A percentile compares a stretch with the other conserved stretches of the same genome.
Conservation (phyloP, 2,888 invertebrate species). For the Scaptomyza caliginosa region DNA sequence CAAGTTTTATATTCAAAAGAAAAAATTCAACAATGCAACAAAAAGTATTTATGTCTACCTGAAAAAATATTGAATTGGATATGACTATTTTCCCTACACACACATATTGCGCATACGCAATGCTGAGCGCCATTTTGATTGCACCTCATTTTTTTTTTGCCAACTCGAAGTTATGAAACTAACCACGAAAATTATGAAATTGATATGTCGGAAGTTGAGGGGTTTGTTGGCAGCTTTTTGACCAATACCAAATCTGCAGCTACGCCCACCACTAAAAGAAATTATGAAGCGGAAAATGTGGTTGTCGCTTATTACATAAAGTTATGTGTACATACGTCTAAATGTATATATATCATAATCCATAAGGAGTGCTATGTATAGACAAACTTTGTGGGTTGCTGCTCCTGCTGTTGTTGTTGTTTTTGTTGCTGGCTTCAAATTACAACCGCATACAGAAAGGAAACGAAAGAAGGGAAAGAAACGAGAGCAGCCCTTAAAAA, state of each 20-base stretch:
- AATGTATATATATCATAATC: conserved; percentile 58
- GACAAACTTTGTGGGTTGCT: background rate
- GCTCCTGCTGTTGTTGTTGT: conserved; percentile 20
- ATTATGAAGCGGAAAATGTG: conserved; percentile 18
- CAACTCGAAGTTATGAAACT: conserved; percentile 48
- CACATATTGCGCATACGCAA: conserved; percentile 60
- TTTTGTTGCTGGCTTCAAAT: conserved; percentile 57
- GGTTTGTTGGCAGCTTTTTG: conserved; percentile 9
- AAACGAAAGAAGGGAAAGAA: conserved; percentile 34
- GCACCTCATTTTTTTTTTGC: conserved; percentile 15
- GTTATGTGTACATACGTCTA: conserved; percentile 59
- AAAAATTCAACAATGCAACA: background rate
- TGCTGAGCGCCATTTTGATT: conserved; percentile 38
- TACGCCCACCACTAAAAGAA: conserved; percentile 31
- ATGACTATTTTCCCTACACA: too few relatives aligned
- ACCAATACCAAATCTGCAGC: conserved; percentile 54
- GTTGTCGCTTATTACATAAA: conserved; percentile 60
- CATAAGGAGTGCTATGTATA: conserved; percentile 51
- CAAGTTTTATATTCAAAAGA: too few relatives aligned
- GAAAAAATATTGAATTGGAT: too few relatives aligned
- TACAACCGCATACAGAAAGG: conserved; percentile 70
- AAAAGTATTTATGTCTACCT: too few relatives aligned
- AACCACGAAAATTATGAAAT: conserved; percentile 69
- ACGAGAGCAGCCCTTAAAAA: conserved; percentile 67
- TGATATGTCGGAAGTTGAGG: conserved; percentile 4